Percentiles rank a stretch among this genome's conserved stretches.
Conservation (phyloP, 2,888 invertebrate genomes). For the Sarcophaga caerulescens region DNA sequence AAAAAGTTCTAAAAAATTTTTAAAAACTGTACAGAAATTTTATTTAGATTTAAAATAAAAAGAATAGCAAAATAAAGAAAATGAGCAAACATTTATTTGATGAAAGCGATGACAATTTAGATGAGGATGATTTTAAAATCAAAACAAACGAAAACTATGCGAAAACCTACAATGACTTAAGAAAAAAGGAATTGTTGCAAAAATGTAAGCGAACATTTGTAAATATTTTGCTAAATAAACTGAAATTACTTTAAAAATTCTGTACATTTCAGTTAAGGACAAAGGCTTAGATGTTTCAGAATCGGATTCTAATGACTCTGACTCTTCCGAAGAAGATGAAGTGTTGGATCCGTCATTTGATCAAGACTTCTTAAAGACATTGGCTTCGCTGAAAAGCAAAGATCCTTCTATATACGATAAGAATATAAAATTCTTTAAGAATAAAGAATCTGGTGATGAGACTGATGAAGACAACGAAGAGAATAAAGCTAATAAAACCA, state of each 20-base stretch:
- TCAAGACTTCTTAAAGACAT: slow-evolving; percentile 92
- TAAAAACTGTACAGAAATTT: background rate
- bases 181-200: slow-evolving; percentile 92
- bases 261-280: slow-evolving; percentile 75
- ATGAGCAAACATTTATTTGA: slow-evolving; percentile 76
- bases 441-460: slow-evolving; percentile 61
- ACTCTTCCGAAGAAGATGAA: slow-evolving; percentile 77
- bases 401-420: slow-evolving; percentile 95
- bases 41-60: background rate
- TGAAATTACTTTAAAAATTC: slow-evolving; percentile 9
- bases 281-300: slow-evolving; percentile 75
- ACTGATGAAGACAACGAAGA: slow-evolving; percentile 10
- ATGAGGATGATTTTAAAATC: slow-evolving; percentile 81
- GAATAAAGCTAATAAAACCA: background rate
- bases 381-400: slow-evolving; percentile 92
- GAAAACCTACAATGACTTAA: slow-evolving; percentile 90
- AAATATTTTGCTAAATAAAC: background rate
- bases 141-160: slow-evolving; percentile 91
- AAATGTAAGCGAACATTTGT: slow-evolving; percentile 84
- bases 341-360: slow-evolving; percentile 82
- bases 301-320: slow-evolving; percentile 76
- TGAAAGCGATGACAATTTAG: slow-evolving; percentile 82
- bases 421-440: slow-evolving; percentile 86
- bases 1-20: background rate
- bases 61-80: slow-evolving; percentile 38